phyloP scores from a whole-genome alignment of 2,797 vertebrate genomes.

The Triplophysa bombifrons region DNA sequence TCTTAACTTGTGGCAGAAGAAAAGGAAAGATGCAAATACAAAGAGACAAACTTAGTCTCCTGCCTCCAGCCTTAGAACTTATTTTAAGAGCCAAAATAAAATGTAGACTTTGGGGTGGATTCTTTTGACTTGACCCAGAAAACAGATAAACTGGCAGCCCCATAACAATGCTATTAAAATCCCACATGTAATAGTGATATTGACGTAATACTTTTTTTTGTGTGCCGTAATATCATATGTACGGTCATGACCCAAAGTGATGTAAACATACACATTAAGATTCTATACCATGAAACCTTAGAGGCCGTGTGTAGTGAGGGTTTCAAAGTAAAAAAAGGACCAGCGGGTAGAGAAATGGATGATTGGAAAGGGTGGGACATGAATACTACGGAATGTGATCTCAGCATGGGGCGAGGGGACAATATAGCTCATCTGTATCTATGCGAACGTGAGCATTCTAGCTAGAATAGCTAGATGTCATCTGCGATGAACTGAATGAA shows the following conservation, averaged over 20 bases:
- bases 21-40: too few species aligned
- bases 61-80: too few species aligned
- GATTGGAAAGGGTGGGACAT: not conserved
- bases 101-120: not conserved
- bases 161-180: too few species aligned
- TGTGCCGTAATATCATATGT: not conserved
- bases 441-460: not conserved
- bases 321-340: not conserved
- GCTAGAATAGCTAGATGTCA: not conserved
- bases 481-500: not conserved
- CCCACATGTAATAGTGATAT: not conserved
- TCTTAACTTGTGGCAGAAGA: too few species aligned
- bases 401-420: constrained; percentile 11
- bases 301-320: not conserved
- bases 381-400: constrained; percentile 19
- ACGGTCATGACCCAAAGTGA: not conserved
- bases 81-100: not conserved
- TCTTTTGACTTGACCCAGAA: not conserved
- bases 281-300: constrained; percentile 14
- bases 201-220: constrained; percentile 1
- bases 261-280: not conserved
- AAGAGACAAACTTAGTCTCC: too few species aligned
- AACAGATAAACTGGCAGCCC: not conserved
- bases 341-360: not conserved
- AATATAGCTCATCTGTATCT: constrained; percentile 22